phyloP scores from a whole-genome alignment of 2,888 invertebrate genomes.

The Chromoteleia sp. region DNA sequence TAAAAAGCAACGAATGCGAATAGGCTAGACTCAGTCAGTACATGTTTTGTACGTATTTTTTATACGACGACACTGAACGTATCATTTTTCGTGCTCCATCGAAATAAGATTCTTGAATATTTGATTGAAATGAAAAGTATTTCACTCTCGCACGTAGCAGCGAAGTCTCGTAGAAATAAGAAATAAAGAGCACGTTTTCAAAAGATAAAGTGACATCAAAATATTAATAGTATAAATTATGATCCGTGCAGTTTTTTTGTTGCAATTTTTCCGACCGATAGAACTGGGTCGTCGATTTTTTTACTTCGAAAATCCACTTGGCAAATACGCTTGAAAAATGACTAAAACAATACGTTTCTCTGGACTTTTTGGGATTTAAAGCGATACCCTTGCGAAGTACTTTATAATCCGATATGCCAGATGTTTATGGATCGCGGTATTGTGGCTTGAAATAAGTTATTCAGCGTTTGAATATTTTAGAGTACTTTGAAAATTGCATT shows the following conservation, averaged over 20 bases:
- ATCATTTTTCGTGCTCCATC: conserved; percentile 21
- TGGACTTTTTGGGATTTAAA: conserved; percentile 22
- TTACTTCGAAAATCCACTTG: conserved; percentile 15
- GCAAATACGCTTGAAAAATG: conserved; percentile 16
- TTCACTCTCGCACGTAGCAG: conserved; percentile 18
- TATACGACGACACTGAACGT: conserved; percentile 18
- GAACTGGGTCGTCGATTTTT: conserved; percentile 1
- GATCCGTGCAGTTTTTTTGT: not conserved
- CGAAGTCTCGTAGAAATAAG: conserved; percentile 13
- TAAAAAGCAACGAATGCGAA: conserved; percentile 22
- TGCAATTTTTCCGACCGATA: not conserved
- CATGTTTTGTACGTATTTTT: conserved; percentile 2
- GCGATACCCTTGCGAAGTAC: conserved; percentile 28
- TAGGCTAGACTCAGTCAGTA: not conserved
- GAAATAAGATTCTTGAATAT: conserved; percentile 51
- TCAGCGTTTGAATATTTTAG: conserved; percentile 23
- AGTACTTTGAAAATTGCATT: conserved; percentile 21
- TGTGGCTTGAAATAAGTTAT: conserved; percentile 52
- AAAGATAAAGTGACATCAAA: conserved; percentile 16
- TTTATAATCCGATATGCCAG: conserved; percentile 33
- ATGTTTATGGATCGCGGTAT: conserved; percentile 49
- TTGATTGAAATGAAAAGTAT: conserved; percentile 54
- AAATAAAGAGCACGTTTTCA: not conserved
- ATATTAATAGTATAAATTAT: conserved; percentile 22
- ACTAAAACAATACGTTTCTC: conserved; percentile 15